Percentiles rank a stretch among this genome's conserved stretches.
phyloP scores from a whole-genome alignment of 2,888 invertebrate genomes.

The Amblyjoppa fuscipennis region DNA sequence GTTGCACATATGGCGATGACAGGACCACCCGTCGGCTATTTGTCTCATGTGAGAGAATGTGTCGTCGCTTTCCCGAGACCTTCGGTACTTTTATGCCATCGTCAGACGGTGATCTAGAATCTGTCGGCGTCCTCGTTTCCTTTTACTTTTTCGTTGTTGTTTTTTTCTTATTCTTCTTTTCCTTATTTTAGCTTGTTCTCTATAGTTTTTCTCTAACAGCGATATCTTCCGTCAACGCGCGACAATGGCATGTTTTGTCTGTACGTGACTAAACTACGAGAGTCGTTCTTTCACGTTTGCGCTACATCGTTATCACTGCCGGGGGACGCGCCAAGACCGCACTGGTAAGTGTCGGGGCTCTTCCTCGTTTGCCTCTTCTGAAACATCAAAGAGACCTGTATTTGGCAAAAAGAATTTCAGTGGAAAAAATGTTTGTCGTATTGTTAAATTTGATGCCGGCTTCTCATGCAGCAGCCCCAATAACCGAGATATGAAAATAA shows the following conservation, averaged over 20 bases:
- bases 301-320: conserved; percentile 9
- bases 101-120: background rate
- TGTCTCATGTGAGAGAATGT: conserved; percentile 13
- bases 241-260: conserved; percentile 12
- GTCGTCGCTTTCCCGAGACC: background rate
- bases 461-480: background rate
- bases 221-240: background rate
- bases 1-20: conserved; percentile 30
- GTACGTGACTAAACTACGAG: conserved; percentile 22
- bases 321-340: background rate
- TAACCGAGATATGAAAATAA: background rate
- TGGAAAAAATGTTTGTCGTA: background rate
- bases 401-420: background rate
- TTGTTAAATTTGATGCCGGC: background rate
- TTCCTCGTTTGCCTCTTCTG: background rate
- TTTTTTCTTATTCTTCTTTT: background rate
- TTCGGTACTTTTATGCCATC: background rate
- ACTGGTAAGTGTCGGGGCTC: background rate
- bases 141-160: background rate
- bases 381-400: background rate
- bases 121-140: background rate
- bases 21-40: background rate
- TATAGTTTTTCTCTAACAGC: background rate
- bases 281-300: background rate
- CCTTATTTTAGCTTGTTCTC: background rate